phyloP scores from a whole-genome alignment of 2,113 vertebrate species.

The Eulemur rufifrons region DNA sequence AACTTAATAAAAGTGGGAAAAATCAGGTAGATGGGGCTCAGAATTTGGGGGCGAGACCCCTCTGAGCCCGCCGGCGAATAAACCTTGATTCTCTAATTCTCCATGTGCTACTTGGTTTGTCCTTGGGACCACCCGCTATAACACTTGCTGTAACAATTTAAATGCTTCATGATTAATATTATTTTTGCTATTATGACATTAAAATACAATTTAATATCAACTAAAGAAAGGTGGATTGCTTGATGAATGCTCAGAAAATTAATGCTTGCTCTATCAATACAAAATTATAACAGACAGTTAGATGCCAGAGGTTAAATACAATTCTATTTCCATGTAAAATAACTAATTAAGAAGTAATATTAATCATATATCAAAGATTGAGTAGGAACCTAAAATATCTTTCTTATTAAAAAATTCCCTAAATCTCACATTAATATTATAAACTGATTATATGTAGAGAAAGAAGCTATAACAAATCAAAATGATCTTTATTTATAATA shows the following conservation, averaged over 20 bases:
- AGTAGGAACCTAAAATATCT: background rate
- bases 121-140: no score
- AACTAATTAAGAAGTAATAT: background rate
- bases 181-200: background rate
- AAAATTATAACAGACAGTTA: background rate
- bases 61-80: no score
- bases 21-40: no score
- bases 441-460: background rate
- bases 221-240: background rate
- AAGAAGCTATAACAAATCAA: background rate
- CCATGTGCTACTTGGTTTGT: no score
- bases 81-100: no score
- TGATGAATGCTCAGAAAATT: slow-evolving; percentile 12
- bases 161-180: background rate
- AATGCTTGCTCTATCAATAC: background rate
- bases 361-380: background rate
- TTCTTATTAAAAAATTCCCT: background rate
- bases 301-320: slow-evolving; percentile 8
- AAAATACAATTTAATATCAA: background rate
- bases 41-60: no score
- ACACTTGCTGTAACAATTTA: background rate
- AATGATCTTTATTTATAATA: background rate
- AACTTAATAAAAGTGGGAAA: no score
- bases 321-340: background rate
- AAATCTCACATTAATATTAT: background rate